phyloP scores from a whole-genome alignment of 2,797 vertebrate genomes.

The Hippoglossus hippoglossus region DNA sequence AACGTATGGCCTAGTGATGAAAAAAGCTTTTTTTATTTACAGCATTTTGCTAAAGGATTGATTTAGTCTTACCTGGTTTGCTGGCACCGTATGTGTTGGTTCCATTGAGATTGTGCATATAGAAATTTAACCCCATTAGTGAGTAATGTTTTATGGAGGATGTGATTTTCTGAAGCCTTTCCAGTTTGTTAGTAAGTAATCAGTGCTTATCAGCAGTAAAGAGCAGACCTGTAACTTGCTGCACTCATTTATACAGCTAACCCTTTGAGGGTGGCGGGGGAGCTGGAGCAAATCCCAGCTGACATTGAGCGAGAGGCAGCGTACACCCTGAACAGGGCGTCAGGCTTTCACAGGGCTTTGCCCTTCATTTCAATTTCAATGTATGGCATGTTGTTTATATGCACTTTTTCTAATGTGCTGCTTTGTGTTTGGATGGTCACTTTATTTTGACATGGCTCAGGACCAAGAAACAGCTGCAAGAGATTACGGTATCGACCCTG shows the following conservation, averaged over 20 bases:
- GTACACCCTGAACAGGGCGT: no score
- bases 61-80: neutral
- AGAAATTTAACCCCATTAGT: neutral
- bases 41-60: neutral
- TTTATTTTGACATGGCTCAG: slow-evolving; percentile 3
- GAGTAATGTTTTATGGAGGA: neutral
- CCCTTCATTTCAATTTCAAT: neutral
- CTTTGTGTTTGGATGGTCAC: neutral
- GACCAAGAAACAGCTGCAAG: slow-evolving; percentile 16
- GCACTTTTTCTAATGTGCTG: neutral
- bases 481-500: slow-evolving; percentile 13
- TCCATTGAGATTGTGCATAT: neutral
- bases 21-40: no score
- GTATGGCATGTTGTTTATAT: neutral
- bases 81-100: neutral
- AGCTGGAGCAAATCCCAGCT: no score
- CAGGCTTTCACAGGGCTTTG: no score
- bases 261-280: no score
- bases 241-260: no score
- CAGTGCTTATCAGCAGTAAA: no score
- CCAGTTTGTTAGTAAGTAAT: neutral
- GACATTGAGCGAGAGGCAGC: no score
- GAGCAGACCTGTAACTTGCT: no score
- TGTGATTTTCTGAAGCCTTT: neutral
- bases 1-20: no score